Percentiles rank a stretch among this genome's conserved stretches.
These are phyloP conservation scores for Myotis daubentonii DNA, from an alignment of 2,797 vertebrate species.

Conservation along the genomic window DNA sequence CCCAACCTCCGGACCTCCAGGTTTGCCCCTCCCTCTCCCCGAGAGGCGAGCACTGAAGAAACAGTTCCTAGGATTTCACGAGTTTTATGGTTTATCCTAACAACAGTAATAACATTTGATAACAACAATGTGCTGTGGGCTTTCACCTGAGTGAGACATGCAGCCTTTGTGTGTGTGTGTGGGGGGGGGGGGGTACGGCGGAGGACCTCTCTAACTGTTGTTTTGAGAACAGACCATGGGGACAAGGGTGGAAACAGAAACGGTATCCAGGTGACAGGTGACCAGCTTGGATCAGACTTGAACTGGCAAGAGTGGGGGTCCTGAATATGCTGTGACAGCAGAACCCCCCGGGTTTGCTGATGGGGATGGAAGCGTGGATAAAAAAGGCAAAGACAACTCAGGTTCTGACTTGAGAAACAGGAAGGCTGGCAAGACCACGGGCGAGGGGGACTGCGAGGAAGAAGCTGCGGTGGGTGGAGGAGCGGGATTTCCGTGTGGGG, in stretches of 20 bases:
- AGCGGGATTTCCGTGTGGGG: too few relatives aligned
- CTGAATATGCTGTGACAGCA: accelerated
- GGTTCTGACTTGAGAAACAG: not conserved
- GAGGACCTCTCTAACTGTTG: not conserved
- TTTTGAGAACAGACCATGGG: not conserved
- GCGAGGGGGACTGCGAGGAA: not conserved
- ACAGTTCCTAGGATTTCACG: not conserved
- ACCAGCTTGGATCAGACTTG: not conserved
- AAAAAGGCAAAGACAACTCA: accelerated
- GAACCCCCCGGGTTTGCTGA: not conserved
- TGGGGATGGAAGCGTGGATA: accelerated
- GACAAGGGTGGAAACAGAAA: accelerated
- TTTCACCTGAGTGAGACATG: not conserved
- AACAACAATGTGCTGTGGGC: not conserved
- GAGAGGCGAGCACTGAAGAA: not conserved
- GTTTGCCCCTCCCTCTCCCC: too few relatives aligned
- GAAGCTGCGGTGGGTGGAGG: not conserved
- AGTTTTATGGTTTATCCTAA: not conserved
- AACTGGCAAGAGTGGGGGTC: not conserved
- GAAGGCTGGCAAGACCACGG: not conserved
- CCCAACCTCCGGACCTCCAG: not conserved
- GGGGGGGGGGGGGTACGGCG: not conserved
- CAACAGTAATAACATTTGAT: not conserved
- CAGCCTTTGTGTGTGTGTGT: too few relatives aligned
- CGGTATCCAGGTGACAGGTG: not conserved